Percentiles rank a stretch among this genome's conserved stretches.
phyloP scores from a whole-genome alignment of 2,113 vertebrate genomes.

The Struthidea cinerea region DNA sequence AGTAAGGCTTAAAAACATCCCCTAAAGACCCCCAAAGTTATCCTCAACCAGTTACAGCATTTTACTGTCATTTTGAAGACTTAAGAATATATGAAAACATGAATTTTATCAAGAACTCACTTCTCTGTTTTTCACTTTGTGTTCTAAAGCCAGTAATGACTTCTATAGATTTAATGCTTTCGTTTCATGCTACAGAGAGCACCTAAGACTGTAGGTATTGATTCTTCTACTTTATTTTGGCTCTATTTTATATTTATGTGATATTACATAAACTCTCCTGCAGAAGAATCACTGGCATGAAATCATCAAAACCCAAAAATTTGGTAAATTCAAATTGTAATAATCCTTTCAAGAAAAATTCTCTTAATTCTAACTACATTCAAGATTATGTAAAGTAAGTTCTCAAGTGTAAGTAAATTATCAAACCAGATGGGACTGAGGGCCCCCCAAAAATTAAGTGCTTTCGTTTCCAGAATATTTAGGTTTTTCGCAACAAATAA shows the following conservation, averaged over 20 bases:
- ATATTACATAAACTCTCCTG: neutral
- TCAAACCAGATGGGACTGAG: neutral
- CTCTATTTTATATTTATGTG: neutral
- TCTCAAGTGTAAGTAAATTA: neutral
- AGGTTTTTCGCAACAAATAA: neutral
- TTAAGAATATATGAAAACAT: neutral
- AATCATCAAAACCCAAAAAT: neutral
- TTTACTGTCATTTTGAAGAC: neutral
- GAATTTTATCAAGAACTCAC: neutral
- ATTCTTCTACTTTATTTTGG: neutral
- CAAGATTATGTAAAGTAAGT: neutral
- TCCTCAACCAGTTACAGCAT: neutral
- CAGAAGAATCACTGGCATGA: neutral
- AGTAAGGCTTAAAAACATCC: neutral
- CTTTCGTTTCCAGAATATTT: neutral
- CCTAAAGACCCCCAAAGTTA: neutral
- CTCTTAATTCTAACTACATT: neutral
- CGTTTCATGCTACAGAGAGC: neutral
- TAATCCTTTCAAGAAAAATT: neutral
- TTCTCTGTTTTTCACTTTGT: neutral
- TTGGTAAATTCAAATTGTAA: neutral
- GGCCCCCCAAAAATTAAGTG: fast-evolving
- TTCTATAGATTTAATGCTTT: neutral
- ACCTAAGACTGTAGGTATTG: neutral
- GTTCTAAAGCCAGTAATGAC: neutral